phyloP scores from a whole-genome alignment of 2,113 vertebrate genomes.

The Phoenicopterus ruber region DNA sequence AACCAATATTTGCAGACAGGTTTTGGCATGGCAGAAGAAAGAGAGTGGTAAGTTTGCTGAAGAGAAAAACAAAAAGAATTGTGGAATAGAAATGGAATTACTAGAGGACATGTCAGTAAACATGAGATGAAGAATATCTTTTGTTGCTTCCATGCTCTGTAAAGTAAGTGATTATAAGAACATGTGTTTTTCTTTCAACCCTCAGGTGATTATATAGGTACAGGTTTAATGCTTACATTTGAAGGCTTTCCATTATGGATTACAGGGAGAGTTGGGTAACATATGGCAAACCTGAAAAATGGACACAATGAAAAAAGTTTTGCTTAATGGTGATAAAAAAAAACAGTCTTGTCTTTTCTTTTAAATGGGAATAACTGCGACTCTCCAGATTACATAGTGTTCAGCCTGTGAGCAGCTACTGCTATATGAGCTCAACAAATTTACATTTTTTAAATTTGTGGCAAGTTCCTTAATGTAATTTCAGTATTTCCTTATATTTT shows the following conservation, averaged over 20 bases:
- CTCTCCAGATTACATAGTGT: background rate
- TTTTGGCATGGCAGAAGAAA: background rate
- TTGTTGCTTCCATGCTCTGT: background rate
- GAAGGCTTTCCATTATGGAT: background rate
- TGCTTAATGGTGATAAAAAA: background rate
- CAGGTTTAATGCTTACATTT: background rate
- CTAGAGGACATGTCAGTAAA: background rate
- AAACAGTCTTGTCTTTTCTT: background rate
- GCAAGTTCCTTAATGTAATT: background rate
- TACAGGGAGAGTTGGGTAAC: background rate
- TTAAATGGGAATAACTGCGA: background rate
- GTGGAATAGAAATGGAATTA: background rate
- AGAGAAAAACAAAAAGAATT: background rate
- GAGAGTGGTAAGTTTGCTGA: background rate
- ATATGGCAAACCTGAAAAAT: background rate
- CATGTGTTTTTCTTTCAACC: background rate
- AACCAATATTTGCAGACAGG: background rate
- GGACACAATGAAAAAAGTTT: accelerated
- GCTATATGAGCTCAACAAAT: background rate
- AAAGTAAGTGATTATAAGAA: background rate
- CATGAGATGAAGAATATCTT: background rate
- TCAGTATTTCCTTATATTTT: background rate
- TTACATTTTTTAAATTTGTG: background rate
- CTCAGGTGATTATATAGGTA: background rate
- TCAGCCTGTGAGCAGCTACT: background rate